Conservation (phyloP, 2,888 invertebrate species). For the Lydus trimaculatus region DNA sequence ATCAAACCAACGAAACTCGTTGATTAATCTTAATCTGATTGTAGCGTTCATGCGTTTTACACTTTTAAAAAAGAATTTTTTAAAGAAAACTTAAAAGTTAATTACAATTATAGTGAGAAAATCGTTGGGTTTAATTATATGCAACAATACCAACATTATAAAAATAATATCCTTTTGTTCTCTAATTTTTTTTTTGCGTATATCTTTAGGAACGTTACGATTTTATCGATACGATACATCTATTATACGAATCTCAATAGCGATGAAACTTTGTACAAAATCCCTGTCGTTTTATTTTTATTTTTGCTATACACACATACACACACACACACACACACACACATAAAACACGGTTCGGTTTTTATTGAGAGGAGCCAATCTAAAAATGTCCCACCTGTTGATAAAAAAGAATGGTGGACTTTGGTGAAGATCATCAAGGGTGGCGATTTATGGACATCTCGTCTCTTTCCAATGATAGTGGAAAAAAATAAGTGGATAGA, state of each 20-base stretch:
- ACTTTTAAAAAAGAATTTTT: neutral
- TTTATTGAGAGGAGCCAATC: slow-evolving; percentile 1
- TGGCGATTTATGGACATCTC: neutral
- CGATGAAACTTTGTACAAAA: neutral
- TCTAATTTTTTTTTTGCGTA: neutral
- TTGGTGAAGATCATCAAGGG: neutral
- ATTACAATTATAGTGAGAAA: neutral
- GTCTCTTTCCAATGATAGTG: neutral
- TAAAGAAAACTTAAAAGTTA: neutral
- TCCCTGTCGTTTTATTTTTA: neutral
- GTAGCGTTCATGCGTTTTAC: neutral
- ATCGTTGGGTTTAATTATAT: too few relatives aligned
- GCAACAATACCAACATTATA: too few relatives aligned
- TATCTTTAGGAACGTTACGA: neutral
- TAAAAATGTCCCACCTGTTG: slow-evolving; percentile 5
- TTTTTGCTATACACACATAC: too few relatives aligned
- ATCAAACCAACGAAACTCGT: neutral
- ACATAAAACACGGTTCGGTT: neutral
- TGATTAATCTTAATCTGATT: slow-evolving; percentile 4
- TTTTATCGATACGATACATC: neutral
- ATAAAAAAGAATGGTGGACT: neutral
- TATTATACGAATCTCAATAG: neutral
- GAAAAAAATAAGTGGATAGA: neutral
- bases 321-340: too few relatives aligned
- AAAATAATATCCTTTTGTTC: neutral